Conservation (phyloP, 2,797 vertebrate species). For the Rousettus madagascariensis region DNA sequence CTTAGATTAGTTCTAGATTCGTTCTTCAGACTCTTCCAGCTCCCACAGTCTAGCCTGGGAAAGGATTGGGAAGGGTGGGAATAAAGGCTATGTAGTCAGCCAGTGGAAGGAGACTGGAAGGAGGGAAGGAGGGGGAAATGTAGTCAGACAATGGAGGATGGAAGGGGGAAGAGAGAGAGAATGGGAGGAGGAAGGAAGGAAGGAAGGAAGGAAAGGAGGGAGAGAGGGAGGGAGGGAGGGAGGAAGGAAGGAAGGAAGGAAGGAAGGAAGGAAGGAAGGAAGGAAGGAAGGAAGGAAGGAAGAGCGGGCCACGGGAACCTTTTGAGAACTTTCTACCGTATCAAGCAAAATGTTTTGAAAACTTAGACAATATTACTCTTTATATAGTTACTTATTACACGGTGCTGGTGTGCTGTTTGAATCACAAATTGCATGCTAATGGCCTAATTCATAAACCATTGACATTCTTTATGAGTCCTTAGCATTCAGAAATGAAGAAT, state of each 20-base stretch:
- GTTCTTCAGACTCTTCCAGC: background rate
- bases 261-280: fast-evolving
- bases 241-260: fast-evolving
- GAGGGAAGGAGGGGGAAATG: background rate
- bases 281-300: background rate
- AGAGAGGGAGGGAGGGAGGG: fast-evolving
- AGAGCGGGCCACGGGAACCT: background rate
- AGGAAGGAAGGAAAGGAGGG: fast-evolving
- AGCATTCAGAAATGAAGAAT: slow-evolving; percentile 89
- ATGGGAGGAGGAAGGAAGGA: fast-evolving
- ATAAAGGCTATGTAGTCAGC: background rate
- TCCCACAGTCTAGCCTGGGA: background rate
- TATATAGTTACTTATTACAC: slow-evolving; percentile 81
- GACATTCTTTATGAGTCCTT: slow-evolving; percentile 88
- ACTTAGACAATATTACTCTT: slow-evolving; percentile 76
- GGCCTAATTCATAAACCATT: slow-evolving; percentile 88
- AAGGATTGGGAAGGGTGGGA: background rate
- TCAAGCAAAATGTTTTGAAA: slow-evolving; percentile 78
- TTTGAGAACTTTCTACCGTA: slow-evolving; percentile 74
- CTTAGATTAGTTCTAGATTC: background rate
- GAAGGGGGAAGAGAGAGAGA: no score
- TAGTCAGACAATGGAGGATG: no score
- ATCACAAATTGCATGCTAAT: slow-evolving; percentile 88
- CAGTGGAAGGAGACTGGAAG: background rate
- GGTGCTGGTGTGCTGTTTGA: slow-evolving; percentile 81